phyloP scores from a whole-genome alignment of 1,140 invertebrate species.

The Thaumetopoea pityocampa region DNA sequence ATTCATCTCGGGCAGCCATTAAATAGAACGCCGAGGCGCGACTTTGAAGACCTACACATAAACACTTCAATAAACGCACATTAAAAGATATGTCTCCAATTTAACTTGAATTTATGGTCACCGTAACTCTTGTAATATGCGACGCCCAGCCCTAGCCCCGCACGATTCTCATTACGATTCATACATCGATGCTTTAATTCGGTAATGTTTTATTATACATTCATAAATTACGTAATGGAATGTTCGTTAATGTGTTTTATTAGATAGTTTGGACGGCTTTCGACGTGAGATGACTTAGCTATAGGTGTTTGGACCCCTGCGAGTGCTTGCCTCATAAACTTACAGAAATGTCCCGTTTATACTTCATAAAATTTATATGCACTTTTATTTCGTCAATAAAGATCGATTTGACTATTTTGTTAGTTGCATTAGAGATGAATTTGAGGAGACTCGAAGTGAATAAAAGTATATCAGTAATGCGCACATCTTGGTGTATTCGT shows the following conservation, averaged over 20 bases:
- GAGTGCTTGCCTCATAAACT: conserved; percentile 53
- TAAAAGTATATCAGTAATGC: background rate
- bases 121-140: conserved; percentile 39
- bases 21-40: conserved; percentile 16
- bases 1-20: conserved; percentile 26
- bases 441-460: conserved; percentile 13
- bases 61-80: conserved; percentile 64
- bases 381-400: conserved; percentile 65
- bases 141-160: conserved; percentile 3
- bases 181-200: conserved; percentile 17
- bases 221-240: conserved; percentile 15
- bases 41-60: conserved; percentile 41
- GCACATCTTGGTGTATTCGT: too few relatives aligned
- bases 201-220: background rate
- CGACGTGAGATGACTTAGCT: conserved; percentile 27
- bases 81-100: conserved; percentile 68
- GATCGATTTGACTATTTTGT: conserved; percentile 56
- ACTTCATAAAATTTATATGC: conserved; percentile 71
- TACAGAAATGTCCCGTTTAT: conserved; percentile 61
- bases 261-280: conserved; percentile 1
- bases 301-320: conserved; percentile 37
- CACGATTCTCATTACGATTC: background rate
- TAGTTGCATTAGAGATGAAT: conserved; percentile 27
- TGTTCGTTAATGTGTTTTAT: conserved; percentile 16
- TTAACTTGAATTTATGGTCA: conserved; percentile 63